Evolutionary conservation across 1,140 invertebrate genomes (phyloP).

Genomic region (Dryas iulia): DNA sequence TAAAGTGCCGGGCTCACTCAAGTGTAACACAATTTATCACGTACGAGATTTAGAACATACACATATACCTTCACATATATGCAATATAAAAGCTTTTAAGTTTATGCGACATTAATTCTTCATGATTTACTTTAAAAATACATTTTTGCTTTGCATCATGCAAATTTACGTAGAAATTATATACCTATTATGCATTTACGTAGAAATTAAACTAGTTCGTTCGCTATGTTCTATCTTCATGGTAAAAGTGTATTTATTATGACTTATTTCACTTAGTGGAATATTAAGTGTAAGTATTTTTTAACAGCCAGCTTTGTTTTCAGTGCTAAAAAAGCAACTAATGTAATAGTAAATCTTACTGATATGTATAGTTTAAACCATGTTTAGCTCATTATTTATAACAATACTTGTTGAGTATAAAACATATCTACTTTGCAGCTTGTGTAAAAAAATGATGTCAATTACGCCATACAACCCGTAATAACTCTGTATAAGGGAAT

Average conservation of each 20-base stretch:
- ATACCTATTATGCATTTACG: too few species aligned
- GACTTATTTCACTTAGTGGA: not conserved
- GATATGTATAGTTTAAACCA: too few species aligned
- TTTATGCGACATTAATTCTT: not conserved
- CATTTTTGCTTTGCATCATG: too few species aligned
- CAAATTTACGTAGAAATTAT: not conserved
- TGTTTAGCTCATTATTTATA: too few species aligned
- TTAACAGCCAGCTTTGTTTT: too few species aligned
- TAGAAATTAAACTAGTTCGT: not conserved
- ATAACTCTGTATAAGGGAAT: not conserved
- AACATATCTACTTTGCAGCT: too few species aligned
- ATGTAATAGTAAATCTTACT: too few species aligned
- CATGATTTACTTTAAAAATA: not conserved
- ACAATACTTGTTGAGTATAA: too few species aligned
- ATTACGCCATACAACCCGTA: not conserved
- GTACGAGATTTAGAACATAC: conserved; percentile 17
- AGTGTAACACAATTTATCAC: conserved; percentile 40
- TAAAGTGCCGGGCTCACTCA: conserved; percentile 52
- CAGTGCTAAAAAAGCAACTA: too few species aligned
- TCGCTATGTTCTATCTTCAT: not conserved
- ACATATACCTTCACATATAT: not conserved
- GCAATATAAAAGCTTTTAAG: not conserved
- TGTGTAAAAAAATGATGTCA: not conserved
- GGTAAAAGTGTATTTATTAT: not conserved
- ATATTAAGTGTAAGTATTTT: too few species aligned